A percentile compares a stretch with the other conserved stretches of the same genome.
Evolutionary conservation across 2,888 invertebrate species (phyloP).

Genomic region (Drosophila anomelani): DNA sequence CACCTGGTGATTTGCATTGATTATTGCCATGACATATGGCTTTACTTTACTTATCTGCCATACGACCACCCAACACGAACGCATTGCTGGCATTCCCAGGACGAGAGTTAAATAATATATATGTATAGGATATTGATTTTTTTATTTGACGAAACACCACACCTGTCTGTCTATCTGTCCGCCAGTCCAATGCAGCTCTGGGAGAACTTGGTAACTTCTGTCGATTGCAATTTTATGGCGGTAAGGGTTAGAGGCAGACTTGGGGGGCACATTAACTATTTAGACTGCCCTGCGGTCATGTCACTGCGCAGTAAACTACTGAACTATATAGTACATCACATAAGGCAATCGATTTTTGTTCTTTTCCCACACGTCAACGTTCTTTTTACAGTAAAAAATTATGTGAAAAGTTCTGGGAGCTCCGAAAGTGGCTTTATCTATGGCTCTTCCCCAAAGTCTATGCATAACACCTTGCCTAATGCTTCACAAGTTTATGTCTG

Average conservation of each 20-base stretch:
- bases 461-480: slow-evolving; percentile 32
- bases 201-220: slow-evolving; percentile 9
- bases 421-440: slow-evolving; percentile 43
- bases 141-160: slow-evolving; percentile 11
- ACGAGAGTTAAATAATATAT: slow-evolving; percentile 54
- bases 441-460: slow-evolving; percentile 38
- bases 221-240: slow-evolving; percentile 54
- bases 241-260: background rate
- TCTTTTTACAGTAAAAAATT: slow-evolving; percentile 22
- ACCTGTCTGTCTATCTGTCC: slow-evolving; percentile 31
- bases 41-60: background rate
- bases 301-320: slow-evolving; percentile 71
- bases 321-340: slow-evolving; percentile 56
- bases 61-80: slow-evolving; percentile 31
- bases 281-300: slow-evolving; percentile 41
- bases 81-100: slow-evolving; percentile 55
- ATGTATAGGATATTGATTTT: slow-evolving; percentile 62
- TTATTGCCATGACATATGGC: slow-evolving; percentile 35
- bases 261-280: slow-evolving; percentile 53
- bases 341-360: slow-evolving; percentile 65
- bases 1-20: slow-evolving; percentile 38
- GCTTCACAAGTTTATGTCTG: slow-evolving; percentile 31
- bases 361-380: slow-evolving; percentile 45
- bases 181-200: slow-evolving; percentile 46
- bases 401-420: slow-evolving; percentile 11